These are phyloP conservation scores for Papilio demoleus DNA, from an alignment of 2,888 invertebrate species.

Conservation along the genomic window DNA sequence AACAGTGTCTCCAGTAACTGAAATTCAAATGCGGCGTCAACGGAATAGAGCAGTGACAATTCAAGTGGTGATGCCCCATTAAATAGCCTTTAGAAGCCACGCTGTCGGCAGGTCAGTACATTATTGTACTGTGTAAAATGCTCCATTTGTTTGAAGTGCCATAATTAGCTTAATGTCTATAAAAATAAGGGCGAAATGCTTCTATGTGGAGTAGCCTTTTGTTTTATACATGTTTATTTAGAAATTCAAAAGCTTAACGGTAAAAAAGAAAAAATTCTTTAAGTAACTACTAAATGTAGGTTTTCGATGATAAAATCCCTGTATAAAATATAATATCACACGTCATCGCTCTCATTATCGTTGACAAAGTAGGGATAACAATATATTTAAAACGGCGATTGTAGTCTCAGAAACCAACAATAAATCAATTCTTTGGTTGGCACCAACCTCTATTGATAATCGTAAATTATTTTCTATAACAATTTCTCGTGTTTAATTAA, in stretches of 20 bases:
- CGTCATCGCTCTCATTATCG: too few relatives aligned
- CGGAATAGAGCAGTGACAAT: constrained; percentile 47
- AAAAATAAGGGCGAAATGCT: neutral
- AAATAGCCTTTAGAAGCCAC: constrained; percentile 41
- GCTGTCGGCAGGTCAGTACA: constrained; percentile 47
- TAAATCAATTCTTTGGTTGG: too few relatives aligned
- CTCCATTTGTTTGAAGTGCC: constrained; percentile 17
- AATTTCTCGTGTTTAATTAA: neutral
- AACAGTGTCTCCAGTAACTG: constrained; percentile 13
- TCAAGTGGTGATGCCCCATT: constrained; percentile 48
- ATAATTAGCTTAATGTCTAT: constrained; percentile 11
- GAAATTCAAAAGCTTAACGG: neutral
- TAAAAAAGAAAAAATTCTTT: too few relatives aligned
- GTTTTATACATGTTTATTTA: neutral
- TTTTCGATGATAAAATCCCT: too few relatives aligned
- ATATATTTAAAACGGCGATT: too few relatives aligned
- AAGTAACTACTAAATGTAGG: too few relatives aligned
- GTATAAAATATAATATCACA: too few relatives aligned
- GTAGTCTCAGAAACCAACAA: too few relatives aligned
- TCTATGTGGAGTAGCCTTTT: neutral
- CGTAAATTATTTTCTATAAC: neutral
- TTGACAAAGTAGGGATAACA: too few relatives aligned
- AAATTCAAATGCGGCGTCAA: constrained; percentile 39
- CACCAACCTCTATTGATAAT: too few relatives aligned
- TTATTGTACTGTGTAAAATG: neutral